Base-by-base conservation (phyloP, 2,797 vertebrate species). In the Acomys russatus region DNA sequence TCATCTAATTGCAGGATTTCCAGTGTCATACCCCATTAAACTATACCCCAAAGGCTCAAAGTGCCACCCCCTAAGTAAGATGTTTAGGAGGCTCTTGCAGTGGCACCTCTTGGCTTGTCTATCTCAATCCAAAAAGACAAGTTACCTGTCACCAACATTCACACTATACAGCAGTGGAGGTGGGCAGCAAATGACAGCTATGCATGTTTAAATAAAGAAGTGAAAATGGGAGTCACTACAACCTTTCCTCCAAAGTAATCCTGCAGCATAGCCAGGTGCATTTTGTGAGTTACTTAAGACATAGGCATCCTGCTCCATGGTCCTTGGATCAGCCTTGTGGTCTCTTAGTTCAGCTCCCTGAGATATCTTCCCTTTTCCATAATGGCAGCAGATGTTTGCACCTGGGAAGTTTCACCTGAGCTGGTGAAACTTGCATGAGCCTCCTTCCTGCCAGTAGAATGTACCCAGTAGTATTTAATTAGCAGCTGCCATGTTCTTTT, bases 161-260 rank as follows among this genome's bases (percentile, higher is more conserved):
- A 33, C 20, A 1, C 4, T 0, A 0, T 9, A 25, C 22, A 18
- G 0, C 14, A 15, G 9, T 10, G 2, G 9, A 38, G 17, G 25
- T 10, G 33, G n/a, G 2, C 35, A 54, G 10, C 4, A n/a, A 35
- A 14, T 6, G 9, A 38, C 2, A 44, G n/a, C 51, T 35, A 2
- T 0, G 2, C n/a, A 61, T 30, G 0, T 73, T 78, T 33, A 59
- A 66, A 91, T 49, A 0, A 2, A 15, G 0, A 0, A 4, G 3
- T 12, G 9, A 0, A 64, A 15, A 15, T 17, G 10, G 9, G 23
- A 66, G 38, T 25, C 0, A 2, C 1, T 0, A 9, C 14, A 30
- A 10, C 30, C 15, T 2, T 33, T 54, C 38, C n/a, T 35, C 30
- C 9, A 0, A 8, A 44, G 64, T 51, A 20, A 30, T 49, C 77